phyloP scores from a whole-genome alignment of 2,797 vertebrate species.

The Myiotriccus ornatus region DNA sequence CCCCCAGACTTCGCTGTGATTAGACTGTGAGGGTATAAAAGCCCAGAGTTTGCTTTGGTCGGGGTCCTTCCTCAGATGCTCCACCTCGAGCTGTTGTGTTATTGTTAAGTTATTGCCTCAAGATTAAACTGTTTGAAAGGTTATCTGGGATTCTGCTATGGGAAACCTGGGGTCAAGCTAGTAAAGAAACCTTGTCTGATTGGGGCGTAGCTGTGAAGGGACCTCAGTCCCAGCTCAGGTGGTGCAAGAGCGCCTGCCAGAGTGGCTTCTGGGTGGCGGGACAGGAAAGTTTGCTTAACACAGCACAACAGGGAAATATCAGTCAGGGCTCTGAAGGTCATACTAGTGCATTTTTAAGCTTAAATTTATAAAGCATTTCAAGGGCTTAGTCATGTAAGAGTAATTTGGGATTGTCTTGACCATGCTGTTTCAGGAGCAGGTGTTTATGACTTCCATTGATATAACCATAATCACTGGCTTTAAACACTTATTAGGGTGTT shows the following conservation, averaged over 20 bases:
- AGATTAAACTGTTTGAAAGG: neutral
- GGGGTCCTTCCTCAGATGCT: neutral
- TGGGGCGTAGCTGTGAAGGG: neutral
- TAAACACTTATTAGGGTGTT: neutral
- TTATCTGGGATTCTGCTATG: neutral
- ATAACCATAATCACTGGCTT: neutral
- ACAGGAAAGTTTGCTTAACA: too few relatives aligned
- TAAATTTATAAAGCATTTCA: neutral
- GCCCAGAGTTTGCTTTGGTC: neutral
- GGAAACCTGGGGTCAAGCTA: neutral
- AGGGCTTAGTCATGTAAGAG: neutral
- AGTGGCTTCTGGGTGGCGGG: rapidly evolving
- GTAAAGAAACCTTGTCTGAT: neutral
- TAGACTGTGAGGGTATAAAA: neutral
- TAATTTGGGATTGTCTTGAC: neutral
- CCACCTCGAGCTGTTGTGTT: neutral
- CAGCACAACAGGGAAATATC: neutral
- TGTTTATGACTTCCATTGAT: neutral
- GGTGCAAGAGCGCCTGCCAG: too few relatives aligned
- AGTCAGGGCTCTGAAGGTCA: neutral
- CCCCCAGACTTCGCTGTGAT: neutral
- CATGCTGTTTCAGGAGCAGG: neutral
- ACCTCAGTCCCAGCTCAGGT: neutral
- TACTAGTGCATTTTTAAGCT: neutral
- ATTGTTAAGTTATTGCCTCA: too few relatives aligned